phyloP scores from a whole-genome alignment of 1,140 invertebrate genomes.

The Nixonia krombeini region DNA sequence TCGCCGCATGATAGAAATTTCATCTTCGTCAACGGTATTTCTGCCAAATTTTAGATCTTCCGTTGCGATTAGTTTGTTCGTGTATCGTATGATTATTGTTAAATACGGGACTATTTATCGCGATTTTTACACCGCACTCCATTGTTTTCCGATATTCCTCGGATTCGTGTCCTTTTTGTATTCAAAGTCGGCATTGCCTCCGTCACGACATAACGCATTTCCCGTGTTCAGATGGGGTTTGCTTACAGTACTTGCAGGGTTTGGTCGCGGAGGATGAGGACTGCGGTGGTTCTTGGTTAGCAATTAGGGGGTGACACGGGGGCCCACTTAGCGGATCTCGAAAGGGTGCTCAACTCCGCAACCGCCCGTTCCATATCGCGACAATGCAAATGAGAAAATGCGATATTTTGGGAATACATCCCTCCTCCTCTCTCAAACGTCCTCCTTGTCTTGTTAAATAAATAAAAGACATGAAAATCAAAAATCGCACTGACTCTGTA shows the following conservation, averaged over 20 bases:
- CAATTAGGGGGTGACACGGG: slow-evolving; percentile 60
- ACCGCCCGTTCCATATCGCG: slow-evolving; percentile 17
- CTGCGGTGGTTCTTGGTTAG: slow-evolving; percentile 56
- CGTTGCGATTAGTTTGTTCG: too few relatives aligned
- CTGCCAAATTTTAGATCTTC: too few relatives aligned
- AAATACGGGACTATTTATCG: too few relatives aligned
- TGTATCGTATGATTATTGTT: too few relatives aligned
- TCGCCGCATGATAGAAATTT: too few relatives aligned
- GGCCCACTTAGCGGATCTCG: slow-evolving; percentile 55
- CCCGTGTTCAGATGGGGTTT: slow-evolving; percentile 51
- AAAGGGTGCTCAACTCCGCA: slow-evolving; percentile 54
- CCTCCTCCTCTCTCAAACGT: too few relatives aligned
- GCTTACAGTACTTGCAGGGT: slow-evolving; percentile 29
- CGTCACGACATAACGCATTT: slow-evolving; percentile 53
- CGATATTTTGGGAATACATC: too few relatives aligned
- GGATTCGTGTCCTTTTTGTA: slow-evolving; percentile 4
- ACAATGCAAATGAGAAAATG: slow-evolving; percentile 27
- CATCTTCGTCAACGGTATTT: too few relatives aligned
- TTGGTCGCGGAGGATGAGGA: slow-evolving; percentile 23
- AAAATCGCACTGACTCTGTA: slow-evolving; percentile 7
- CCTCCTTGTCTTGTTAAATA: slow-evolving; percentile 8
- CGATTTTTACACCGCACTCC: too few relatives aligned
- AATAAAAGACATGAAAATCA: slow-evolving; percentile 13
- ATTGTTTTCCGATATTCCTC: too few relatives aligned
- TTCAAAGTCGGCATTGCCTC: slow-evolving; percentile 19